phyloP scores from a whole-genome alignment of 23 tunicate species.

The Trididemnum clinides region DNA sequence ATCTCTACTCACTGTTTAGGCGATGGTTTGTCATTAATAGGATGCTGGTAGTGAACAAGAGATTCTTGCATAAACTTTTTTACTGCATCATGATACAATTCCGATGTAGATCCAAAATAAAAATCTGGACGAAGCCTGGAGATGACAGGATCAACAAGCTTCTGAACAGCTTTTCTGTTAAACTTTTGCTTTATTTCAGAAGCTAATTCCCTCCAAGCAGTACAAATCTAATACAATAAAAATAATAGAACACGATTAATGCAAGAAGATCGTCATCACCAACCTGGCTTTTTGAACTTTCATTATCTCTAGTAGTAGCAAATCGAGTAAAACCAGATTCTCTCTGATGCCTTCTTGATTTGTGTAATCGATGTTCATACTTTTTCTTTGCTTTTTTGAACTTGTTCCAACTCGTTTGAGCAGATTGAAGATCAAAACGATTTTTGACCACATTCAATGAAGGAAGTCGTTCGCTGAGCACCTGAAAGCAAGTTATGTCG shows the following conservation, averaged over 20 bases:
- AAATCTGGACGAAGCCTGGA: slow-evolving; percentile 68
- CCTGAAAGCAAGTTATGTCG: no score
- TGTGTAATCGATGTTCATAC: slow-evolving; percentile 37
- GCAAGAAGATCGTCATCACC: no score
- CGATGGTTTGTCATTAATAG: no score
- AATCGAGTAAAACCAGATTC: slow-evolving; percentile 58
- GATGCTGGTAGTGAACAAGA: no score
- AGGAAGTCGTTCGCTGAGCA: no score
- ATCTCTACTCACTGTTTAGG: no score
- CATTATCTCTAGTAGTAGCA: background rate
- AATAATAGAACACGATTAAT: no score
- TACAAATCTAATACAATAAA: no score
- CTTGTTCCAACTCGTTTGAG: slow-evolving; percentile 54
- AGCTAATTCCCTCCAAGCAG: slow-evolving; percentile 42
- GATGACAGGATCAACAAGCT: slow-evolving; percentile 57
- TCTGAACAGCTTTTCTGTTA: slow-evolving; percentile 5
- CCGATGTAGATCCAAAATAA: slow-evolving; percentile 78
- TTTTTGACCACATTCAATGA: no score
- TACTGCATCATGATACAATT: slow-evolving; percentile 41
- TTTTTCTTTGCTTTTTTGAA: slow-evolving; percentile 57
- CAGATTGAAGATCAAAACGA: background rate
- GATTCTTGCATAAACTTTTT: slow-evolving; percentile 45
- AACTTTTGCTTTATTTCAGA: background rate
- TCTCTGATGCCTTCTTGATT: slow-evolving; percentile 4
- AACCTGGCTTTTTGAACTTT: no score